phyloP scores from a whole-genome alignment of 30 jellyfish, hydroid and myxozoan species.

The Hydra vulgaris region DNA sequence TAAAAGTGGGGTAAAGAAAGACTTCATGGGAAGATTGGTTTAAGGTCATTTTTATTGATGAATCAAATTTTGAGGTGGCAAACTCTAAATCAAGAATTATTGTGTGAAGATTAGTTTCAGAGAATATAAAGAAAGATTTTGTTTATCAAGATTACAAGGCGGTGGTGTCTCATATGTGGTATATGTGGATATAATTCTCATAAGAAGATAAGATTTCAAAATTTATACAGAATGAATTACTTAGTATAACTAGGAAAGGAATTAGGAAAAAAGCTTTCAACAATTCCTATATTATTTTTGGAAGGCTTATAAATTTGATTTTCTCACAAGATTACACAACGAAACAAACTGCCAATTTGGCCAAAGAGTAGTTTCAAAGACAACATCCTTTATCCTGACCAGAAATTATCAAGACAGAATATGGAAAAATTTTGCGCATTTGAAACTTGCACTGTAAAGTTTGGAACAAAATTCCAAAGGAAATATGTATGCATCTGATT shows the following conservation, averaged over 20 bases:
- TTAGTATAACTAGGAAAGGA: not conserved
- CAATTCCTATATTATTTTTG: not conserved
- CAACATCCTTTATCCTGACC: not conserved
- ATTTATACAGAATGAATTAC: not conserved
- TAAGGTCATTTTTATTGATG: not conserved
- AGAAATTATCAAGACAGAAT: not conserved
- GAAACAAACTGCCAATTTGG: not conserved
- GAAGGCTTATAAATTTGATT: not conserved
- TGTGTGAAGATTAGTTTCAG: too few species aligned
- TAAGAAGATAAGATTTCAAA: not conserved
- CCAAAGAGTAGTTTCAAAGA: not conserved
- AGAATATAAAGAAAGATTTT: not conserved
- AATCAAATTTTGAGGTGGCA: not conserved
- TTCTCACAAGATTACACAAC: not conserved
- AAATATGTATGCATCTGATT: not conserved
- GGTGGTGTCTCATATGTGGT: not conserved
- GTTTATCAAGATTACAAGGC: not conserved
- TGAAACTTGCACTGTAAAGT: not conserved
- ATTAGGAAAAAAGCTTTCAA: not conserved
- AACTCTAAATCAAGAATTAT: not conserved
- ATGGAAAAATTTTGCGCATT: not conserved
- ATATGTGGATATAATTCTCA: not conserved
- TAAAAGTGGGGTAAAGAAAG: not conserved
- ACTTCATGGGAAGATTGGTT: not conserved
- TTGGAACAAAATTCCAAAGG: not conserved